phyloP scores from a whole-genome alignment of 2,888 invertebrate species.

The Drosophila parthenogenetica region DNA sequence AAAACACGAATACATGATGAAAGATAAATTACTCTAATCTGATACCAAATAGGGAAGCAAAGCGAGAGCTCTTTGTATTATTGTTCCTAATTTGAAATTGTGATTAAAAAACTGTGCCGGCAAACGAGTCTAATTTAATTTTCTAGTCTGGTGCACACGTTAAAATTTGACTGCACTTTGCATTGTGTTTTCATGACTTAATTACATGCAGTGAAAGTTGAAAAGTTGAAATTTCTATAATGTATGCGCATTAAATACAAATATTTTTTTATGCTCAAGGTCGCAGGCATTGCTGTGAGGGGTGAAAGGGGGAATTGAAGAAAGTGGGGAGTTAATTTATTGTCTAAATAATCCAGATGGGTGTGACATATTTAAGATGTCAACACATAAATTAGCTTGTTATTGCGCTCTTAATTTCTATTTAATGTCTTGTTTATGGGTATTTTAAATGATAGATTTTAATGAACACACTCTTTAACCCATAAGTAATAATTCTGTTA shows the following conservation, averaged over 20 bases:
- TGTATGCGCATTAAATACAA: slow-evolving; percentile 4
- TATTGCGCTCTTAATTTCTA: not conserved
- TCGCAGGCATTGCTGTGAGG: not conserved
- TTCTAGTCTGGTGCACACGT: not conserved
- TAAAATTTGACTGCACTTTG: slow-evolving; percentile 4
- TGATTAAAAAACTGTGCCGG: not conserved
- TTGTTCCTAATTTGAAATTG: not conserved
- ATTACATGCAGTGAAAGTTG: slow-evolving; percentile 1
- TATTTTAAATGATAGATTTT: no score
- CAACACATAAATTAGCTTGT: not conserved
- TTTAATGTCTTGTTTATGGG: not conserved
- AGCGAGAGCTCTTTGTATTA: not conserved
- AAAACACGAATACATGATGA: slow-evolving; percentile 1
- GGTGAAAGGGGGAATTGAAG: no score
- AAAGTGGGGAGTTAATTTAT: not conserved
- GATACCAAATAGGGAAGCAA: not conserved
- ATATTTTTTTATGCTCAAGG: slow-evolving; percentile 7
- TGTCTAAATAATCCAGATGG: not conserved
- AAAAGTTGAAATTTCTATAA: slow-evolving; percentile 9
- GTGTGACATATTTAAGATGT: not conserved
- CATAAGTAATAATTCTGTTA: no score
- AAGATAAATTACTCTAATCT: slow-evolving; percentile 7
- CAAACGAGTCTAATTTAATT: slow-evolving; percentile 9
- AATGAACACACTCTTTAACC: not conserved
- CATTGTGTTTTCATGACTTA: not conserved